These are phyloP conservation scores for Abscondita cerata DNA, from an alignment of 2,888 invertebrate genomes.

Conservation along the genomic window DNA sequence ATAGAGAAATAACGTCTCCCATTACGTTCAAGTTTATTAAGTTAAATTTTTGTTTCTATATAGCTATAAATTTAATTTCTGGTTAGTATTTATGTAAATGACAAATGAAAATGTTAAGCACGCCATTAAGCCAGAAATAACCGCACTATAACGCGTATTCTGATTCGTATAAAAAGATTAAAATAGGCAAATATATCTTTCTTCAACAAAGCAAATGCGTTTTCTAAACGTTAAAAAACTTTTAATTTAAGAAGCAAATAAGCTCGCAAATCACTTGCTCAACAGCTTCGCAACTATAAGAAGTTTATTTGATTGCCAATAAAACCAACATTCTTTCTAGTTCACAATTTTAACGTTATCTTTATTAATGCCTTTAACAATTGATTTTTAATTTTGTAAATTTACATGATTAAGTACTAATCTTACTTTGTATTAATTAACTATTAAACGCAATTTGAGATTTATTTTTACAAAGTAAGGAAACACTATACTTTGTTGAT, in stretches of 20 bases:
- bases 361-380: slow-evolving; percentile 16
- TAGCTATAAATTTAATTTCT: slow-evolving; percentile 36
- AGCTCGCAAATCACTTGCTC: slow-evolving; percentile 35
- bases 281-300: slow-evolving; percentile 26
- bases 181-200: slow-evolving; percentile 30
- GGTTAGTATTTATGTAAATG: slow-evolving; percentile 37
- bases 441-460: too few species aligned
- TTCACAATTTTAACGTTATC: too few species aligned
- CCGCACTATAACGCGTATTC: slow-evolving; percentile 16
- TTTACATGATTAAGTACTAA: too few species aligned
- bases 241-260: slow-evolving; percentile 35
- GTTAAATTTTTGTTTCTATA: slow-evolving; percentile 15
- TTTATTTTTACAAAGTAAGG: too few species aligned
- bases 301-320: slow-evolving; percentile 34
- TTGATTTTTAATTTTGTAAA: too few species aligned
- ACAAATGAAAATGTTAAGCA: slow-evolving; percentile 26
- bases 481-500: too few species aligned
- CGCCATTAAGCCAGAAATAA: slow-evolving; percentile 22
- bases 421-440: too few species aligned
- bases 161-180: slow-evolving; percentile 26
- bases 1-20: too few species aligned
- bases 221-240: slow-evolving; percentile 20
- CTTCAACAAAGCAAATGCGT: slow-evolving; percentile 18
- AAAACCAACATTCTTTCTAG: too few species aligned
- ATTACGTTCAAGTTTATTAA: neutral